A percentile compares a stretch with the other conserved stretches of the same genome.
Evolutionary conservation across 1,140 invertebrate species (phyloP).

Genomic region (Hermetia illucens): DNA sequence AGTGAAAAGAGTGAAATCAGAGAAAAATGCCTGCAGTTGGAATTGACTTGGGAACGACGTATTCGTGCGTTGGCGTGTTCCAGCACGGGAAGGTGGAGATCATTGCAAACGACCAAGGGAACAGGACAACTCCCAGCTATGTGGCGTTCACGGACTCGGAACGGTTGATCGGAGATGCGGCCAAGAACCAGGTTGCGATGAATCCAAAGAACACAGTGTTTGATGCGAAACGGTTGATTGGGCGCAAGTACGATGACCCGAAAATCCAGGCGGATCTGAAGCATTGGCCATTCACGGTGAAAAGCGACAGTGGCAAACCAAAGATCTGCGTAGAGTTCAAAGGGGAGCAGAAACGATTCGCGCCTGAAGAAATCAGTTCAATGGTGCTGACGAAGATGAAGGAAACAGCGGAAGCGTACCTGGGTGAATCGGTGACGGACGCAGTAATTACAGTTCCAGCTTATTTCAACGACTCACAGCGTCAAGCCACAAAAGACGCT

Average conservation of each 20-base stretch:
- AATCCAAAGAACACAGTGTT: conserved; percentile 32
- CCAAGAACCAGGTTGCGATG: conserved; percentile 47
- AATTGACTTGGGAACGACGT: conserved; percentile 68
- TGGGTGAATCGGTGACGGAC: conserved; percentile 49
- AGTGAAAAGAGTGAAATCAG: conserved; percentile 5
- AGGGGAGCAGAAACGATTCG: conserved; percentile 56
- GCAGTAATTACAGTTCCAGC: conserved; percentile 44
- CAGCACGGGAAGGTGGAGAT: conserved; percentile 83
- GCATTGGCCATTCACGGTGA: conserved; percentile 59
- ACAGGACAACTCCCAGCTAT: conserved; percentile 91
- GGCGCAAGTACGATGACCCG: conserved; percentile 48
- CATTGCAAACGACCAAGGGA: conserved; percentile 91
- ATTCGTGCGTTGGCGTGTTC: conserved; percentile 72
- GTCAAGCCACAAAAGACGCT: conserved; percentile 50
- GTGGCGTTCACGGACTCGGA: conserved; percentile 96
- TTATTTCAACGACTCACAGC: conserved; percentile 51
- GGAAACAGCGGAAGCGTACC: conserved; percentile 64
- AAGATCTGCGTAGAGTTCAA: conserved; percentile 61
- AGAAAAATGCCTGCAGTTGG: conserved; percentile 46
- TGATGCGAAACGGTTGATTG: conserved; percentile 47
- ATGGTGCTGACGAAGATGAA: conserved; percentile 71
- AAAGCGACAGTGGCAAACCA: conserved; percentile 47
- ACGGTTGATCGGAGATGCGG: conserved; percentile 91
- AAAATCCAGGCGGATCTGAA: conserved; percentile 63
- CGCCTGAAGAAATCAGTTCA: conserved; percentile 61